Base-by-base conservation (phyloP, 2,113 vertebrate species). In the Vidua chalybeata region DNA sequence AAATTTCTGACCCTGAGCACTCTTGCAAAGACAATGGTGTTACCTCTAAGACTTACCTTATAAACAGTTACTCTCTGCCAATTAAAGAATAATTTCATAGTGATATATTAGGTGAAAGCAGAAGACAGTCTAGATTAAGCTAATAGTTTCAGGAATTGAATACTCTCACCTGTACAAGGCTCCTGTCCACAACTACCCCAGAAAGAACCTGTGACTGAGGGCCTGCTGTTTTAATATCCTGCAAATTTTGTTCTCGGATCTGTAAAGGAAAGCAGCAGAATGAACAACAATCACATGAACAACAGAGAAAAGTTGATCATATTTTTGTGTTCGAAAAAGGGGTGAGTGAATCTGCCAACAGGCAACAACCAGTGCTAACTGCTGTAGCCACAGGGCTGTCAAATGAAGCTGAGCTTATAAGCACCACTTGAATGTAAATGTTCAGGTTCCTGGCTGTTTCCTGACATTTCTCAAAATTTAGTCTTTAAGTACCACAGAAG, bases 211-310 rank as follows among this genome's bases (percentile, higher is more conserved):
- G 99, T 45, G 99, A 99, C 96, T 99, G 99, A 66, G 99, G 99
- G 9, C 99, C 99, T 0, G 99, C 99, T 0, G 99, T 99, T 97
- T 99, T 99, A 90, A 99, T 99, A 93, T 99, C 99, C 94, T 99
- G 99, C 75, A 99, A 97, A 94, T 99, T 99, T 97, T 99, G 99
- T 96, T 99, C 99, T 74, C 99, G 98, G 93, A 99, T 99, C 99
- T 99, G 96, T 63, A 89, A 96, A 67, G 4, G 3, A 93, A 89
- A 94, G 80, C 39, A 90, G 71, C 24, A 94, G 23, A 84, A 89
- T 13, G 41, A 84, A 64, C 28, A 90, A 64, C 8, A 63, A 73
- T 21, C 45, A 39, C 7, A 87, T 6, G 12, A 56, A 64, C 28
- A 85, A 67, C 7, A 64, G 26, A 87, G 67, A 91, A 58, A 76